phyloP scores from a whole-genome alignment of 1,140 invertebrate species.

The Drosophila rhopaloa region DNA sequence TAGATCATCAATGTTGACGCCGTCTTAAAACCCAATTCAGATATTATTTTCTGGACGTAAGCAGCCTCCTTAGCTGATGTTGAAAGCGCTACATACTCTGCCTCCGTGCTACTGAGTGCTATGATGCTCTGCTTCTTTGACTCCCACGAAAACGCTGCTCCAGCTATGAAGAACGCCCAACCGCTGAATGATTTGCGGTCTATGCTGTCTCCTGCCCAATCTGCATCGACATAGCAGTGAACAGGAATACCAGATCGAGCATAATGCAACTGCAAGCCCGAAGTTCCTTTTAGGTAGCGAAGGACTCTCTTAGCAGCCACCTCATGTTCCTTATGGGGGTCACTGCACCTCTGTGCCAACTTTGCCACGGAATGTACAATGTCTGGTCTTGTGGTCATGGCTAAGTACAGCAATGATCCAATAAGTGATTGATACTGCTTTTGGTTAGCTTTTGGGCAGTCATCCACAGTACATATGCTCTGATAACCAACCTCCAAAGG shows the following conservation, averaged over 20 bases:
- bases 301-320: neutral
- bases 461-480: neutral
- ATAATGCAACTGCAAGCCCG: neutral
- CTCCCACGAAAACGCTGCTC: conserved; percentile 10
- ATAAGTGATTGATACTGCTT: conserved; percentile 3
- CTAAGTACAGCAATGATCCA: conserved; percentile 2
- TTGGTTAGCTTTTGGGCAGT: neutral
- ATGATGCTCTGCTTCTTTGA: neutral
- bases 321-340: neutral
- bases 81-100: too few species aligned
- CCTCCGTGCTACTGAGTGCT: neutral
- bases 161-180: conserved; percentile 3
- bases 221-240: conserved; percentile 4
- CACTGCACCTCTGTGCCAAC: neutral
- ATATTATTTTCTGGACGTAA: neutral
- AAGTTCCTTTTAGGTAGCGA: neutral
- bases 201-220: neutral
- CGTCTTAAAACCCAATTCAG: neutral
- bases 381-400: neutral
- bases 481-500: neutral
- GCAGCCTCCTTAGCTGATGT: neutral
- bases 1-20: conserved; percentile 1
- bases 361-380: neutral
- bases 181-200: conserved; percentile 6
- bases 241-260: neutral